Conservation (phyloP, 1,140 invertebrate genomes). For the Amyelois transitella region DNA sequence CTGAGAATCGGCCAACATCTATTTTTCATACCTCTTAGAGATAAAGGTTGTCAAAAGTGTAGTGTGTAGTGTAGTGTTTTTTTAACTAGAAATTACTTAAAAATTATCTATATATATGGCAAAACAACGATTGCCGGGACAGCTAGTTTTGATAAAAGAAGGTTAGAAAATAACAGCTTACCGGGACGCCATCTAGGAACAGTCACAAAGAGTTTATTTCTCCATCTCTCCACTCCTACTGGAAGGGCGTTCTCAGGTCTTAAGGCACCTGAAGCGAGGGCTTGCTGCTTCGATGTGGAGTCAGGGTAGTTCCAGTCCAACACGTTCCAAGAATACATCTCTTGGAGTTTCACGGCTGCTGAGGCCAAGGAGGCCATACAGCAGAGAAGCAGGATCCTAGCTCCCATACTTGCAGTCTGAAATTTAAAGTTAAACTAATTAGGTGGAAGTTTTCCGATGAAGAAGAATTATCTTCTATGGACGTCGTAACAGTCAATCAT, state of each 20-base stretch:
- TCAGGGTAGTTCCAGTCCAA: constrained; percentile 84
- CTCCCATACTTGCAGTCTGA: constrained; percentile 33
- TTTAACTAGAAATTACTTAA: too few species aligned
- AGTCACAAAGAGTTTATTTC: constrained; percentile 84
- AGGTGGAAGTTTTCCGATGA: too few species aligned
- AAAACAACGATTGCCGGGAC: too few species aligned
- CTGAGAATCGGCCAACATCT: too few species aligned
- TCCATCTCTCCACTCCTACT: constrained; percentile 86
- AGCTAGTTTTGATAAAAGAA: too few species aligned
- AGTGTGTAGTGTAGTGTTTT: too few species aligned
- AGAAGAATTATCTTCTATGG: too few species aligned
- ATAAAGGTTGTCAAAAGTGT: too few species aligned
- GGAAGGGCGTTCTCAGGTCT: constrained; percentile 84
- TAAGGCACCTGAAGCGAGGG: constrained; percentile 78
- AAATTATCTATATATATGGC: too few species aligned
- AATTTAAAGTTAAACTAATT: too few species aligned
- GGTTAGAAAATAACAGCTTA: constrained; percentile 36
- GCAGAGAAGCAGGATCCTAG: constrained; percentile 31
- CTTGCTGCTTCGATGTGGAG: constrained; percentile 75
- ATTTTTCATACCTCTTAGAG: too few species aligned
- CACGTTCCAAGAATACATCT: constrained; percentile 83
- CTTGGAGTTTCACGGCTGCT: constrained; percentile 77
- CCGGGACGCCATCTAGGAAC: constrained; percentile 82
- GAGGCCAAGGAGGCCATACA: constrained; percentile 42
- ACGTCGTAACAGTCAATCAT: too few species aligned